Percentiles rank a stretch among this genome's conserved stretches.
phyloP scores from a whole-genome alignment of 2,113 vertebrate species.

The Siphamia tubifer region DNA sequence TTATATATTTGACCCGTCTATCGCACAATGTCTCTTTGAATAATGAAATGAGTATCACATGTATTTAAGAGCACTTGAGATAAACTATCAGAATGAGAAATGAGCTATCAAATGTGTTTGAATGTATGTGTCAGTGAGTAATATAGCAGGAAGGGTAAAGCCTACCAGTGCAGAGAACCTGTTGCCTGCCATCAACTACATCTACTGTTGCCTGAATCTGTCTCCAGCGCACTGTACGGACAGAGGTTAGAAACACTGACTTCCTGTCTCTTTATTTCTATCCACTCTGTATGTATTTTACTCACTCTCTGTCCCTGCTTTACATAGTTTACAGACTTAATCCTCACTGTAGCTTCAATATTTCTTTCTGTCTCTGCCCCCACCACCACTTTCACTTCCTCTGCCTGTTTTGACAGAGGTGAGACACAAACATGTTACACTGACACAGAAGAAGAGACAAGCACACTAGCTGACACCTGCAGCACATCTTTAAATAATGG shows the following conservation, averaged over 20 bases:
- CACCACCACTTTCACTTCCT: neutral
- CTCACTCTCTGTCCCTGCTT: neutral
- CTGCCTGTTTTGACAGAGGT: neutral
- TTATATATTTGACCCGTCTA: neutral
- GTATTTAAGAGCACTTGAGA: neutral
- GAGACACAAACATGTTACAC: neutral
- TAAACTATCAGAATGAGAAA: neutral
- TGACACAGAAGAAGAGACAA: conserved; percentile 7
- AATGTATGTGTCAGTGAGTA: conserved; percentile 84
- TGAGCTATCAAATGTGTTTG: neutral
- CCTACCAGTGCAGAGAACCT: conserved; percentile 77
- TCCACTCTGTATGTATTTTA: neutral
- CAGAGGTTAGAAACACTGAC: conserved; percentile 81
- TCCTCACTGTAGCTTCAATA: neutral
- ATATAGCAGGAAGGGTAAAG: conserved; percentile 84
- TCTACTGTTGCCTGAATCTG: conserved; percentile 88
- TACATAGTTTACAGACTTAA: neutral
- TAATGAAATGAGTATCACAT: conserved; percentile 8
- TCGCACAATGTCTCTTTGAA: neutral
- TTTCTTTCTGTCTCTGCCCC: neutral
- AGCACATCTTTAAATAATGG: neutral
- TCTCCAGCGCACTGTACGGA: conserved; percentile 82
- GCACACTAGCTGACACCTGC: neutral
- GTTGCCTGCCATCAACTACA: conserved; percentile 88
- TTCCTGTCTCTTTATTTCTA: neutral